Conservation (phyloP, 2,113 vertebrate genomes). For the Pantherophis guttatus region DNA sequence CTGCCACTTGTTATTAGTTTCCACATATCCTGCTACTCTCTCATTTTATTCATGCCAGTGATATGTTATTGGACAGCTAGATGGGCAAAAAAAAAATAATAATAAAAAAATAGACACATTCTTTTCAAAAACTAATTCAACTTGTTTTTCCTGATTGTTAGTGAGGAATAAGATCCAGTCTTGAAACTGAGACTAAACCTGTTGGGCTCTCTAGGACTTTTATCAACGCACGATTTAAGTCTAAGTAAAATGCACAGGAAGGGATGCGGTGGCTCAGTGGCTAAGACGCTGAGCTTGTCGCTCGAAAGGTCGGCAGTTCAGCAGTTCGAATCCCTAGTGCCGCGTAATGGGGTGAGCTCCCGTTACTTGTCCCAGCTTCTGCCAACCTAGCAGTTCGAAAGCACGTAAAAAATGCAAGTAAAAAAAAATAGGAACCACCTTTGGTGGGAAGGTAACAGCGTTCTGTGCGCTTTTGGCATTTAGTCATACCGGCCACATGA, state of each 20-base stretch:
- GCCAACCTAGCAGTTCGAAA: too few species aligned
- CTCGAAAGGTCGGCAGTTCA: too few species aligned
- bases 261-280: too few species aligned
- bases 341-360: too few species aligned
- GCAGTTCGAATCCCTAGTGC: too few species aligned
- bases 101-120: background rate
- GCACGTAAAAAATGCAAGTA: too few species aligned
- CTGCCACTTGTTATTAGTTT: conserved; percentile 43
- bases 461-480: too few species aligned
- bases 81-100: background rate
- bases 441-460: too few species aligned
- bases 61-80: conserved; percentile 4
- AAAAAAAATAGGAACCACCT: too few species aligned
- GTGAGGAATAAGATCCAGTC: background rate
- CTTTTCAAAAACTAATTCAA: background rate
- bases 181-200: background rate
- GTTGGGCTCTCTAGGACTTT: background rate
- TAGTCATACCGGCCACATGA: too few species aligned
- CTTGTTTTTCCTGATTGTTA: background rate
- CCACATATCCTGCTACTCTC: background rate
- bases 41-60: conserved; percentile 40
- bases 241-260: background rate
- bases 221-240: background rate
- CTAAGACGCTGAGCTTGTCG: too few species aligned
- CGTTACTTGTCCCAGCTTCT: too few species aligned